phyloP scores from a whole-genome alignment of 2,888 invertebrate species.

The Apeira syringaria region DNA sequence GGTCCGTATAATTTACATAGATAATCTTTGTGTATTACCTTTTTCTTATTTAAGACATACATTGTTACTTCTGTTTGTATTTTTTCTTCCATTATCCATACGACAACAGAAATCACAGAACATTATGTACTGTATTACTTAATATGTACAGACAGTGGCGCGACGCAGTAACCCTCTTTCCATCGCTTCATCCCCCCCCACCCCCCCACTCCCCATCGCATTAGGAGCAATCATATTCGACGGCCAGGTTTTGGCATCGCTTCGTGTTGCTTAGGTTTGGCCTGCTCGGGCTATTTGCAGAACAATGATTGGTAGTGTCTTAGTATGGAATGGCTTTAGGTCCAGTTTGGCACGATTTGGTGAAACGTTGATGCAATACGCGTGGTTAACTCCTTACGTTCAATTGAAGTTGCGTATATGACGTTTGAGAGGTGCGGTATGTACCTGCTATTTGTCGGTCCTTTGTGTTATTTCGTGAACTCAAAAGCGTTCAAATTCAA shows the following conservation, averaged over 20 bases:
- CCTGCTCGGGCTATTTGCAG: slow-evolving; percentile 73
- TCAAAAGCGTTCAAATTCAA: too few species aligned
- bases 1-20: too few species aligned
- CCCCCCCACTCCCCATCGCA: slow-evolving; percentile 58
- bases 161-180: slow-evolving; percentile 54
- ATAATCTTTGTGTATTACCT: too few species aligned
- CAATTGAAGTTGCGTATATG: neutral
- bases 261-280: slow-evolving; percentile 74
- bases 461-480: too few species aligned
- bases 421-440: neutral
- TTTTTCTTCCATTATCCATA: too few species aligned
- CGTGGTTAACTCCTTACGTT: slow-evolving; percentile 2
- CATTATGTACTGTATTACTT: slow-evolving; percentile 27
- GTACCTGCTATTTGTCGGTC: too few species aligned
- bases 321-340: slow-evolving; percentile 59
- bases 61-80: too few species aligned
- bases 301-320: slow-evolving; percentile 78
- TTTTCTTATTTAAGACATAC: too few species aligned
- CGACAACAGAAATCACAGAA: too few species aligned
- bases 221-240: slow-evolving; percentile 83
- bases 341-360: slow-evolving; percentile 43
- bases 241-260: slow-evolving; percentile 81
- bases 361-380: slow-evolving; percentile 11
- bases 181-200: too few species aligned
- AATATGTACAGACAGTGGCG: slow-evolving; percentile 28